Percentiles rank a stretch among this genome's conserved stretches.
Conservation (phyloP, 2,797 vertebrate genomes). For the Melanotaenia boesemani region DNA sequence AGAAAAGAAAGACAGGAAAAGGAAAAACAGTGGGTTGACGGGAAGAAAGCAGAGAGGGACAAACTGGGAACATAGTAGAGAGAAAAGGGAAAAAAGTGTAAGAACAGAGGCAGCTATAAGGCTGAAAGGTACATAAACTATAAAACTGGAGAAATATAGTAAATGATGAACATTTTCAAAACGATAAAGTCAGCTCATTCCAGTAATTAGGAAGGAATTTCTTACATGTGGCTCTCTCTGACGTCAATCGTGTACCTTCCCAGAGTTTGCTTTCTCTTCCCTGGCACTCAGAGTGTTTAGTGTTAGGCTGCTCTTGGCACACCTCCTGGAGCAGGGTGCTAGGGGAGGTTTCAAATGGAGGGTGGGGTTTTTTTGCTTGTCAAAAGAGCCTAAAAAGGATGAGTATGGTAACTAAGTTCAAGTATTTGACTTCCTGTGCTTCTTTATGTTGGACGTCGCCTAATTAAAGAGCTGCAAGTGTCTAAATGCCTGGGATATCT, state of each 20-base stretch:
- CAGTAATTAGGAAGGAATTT: slow-evolving; percentile 83
- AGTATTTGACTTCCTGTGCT: slow-evolving; percentile 53
- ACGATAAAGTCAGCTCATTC: slow-evolving; percentile 82
- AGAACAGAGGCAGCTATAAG: slow-evolving; percentile 15
- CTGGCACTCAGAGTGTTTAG: slow-evolving; percentile 73
- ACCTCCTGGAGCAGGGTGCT: slow-evolving; percentile 71
- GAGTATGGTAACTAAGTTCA: slow-evolving; percentile 60
- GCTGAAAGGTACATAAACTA: slow-evolving; percentile 14
- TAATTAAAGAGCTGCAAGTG: background rate
- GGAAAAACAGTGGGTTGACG: slow-evolving; percentile 12
- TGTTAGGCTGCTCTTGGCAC: slow-evolving; percentile 78
- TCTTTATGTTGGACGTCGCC: slow-evolving; percentile 27
- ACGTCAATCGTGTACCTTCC: slow-evolving; percentile 86
- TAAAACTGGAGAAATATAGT: slow-evolving; percentile 55
- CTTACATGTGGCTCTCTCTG: slow-evolving; percentile 86
- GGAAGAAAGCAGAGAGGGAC: slow-evolving; percentile 5
- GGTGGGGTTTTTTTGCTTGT: slow-evolving; percentile 57
- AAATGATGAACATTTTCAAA: slow-evolving; percentile 53
- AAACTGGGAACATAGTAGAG: background rate
- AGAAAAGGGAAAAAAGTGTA: background rate
- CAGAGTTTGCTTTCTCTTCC: slow-evolving; percentile 79
- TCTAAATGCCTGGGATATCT: too few species aligned
- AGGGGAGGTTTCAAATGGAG: slow-evolving; percentile 50
- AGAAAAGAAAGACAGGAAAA: slow-evolving; percentile 10
- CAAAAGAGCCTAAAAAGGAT: slow-evolving; percentile 60